Evolutionary conservation across 92 coral and sea anemone genomes (phyloP), one percentile per base, ranked within the genome.

Genomic region (Porites lobata): DNA sequence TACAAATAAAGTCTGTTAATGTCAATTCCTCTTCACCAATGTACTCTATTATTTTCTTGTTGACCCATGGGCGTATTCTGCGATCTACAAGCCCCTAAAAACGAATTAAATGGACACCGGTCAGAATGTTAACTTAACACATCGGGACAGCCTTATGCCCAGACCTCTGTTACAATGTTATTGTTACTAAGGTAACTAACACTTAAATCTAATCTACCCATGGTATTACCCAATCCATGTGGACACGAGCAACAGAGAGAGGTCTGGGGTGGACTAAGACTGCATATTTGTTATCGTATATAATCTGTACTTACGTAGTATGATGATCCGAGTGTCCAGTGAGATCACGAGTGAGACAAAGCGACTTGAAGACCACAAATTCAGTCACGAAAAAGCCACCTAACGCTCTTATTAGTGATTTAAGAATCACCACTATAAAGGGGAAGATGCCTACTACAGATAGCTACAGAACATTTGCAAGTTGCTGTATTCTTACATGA

Each of bases 1-100:
- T 92, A 83, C 99, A 97, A 85, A 97, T 97, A 77, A 97, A 97
- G 78, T 97, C 99, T 78, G 96, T 96, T 56, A 97, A 88, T 20
- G 98, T 97, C 38, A 98, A 93, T 84, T 97, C 99, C 72, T 97
- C 99, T 87, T 97, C 99, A 68, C 99, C 99, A 83, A 97, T 97
- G 81, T 97, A 97, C 71, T 97, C 99, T 62, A 97, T 96, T 22
- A 97, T 97, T 85, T 97, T 97, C 91, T 97, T 97, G 80, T 97
- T 97, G 64, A 97, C 95, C 99, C 99, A 97, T 0, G 99, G 99
- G 51, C 99, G 95, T 95, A 97, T 97, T 67, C 99, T 97, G 78
- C 96, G 98, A 89, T 97, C 99, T 90, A 97, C 98, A 91, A 97
- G 93, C 72, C 84, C 93, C 99, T 97, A 76, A 71, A 56, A 91